Evolutionary conservation across 2,113 vertebrate species (phyloP).

Genomic region (Cettia cetti): DNA sequence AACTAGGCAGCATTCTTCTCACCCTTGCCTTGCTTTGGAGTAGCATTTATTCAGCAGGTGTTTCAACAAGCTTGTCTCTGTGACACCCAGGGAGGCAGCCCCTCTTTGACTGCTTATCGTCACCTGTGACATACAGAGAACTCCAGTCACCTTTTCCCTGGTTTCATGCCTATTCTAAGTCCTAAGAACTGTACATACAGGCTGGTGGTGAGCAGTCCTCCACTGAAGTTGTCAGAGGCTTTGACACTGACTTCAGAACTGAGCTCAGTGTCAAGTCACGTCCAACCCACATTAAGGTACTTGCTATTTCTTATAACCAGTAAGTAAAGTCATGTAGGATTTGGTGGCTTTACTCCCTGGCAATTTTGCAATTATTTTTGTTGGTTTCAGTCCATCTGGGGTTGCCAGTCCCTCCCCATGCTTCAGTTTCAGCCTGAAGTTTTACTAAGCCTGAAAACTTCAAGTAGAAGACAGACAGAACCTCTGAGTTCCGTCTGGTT

Average conservation of each 20-base stretch:
- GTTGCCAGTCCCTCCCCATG: not conserved
- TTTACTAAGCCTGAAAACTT: not conserved
- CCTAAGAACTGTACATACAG: fast-evolving
- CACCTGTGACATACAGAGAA: not conserved
- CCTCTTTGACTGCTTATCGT: not conserved
- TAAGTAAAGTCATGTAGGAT: not conserved
- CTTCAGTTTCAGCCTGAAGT: not conserved
- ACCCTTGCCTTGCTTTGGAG: not conserved
- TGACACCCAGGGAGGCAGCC: not conserved
- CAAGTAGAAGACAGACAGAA: not conserved
- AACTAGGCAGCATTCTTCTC: not conserved
- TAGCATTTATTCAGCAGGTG: not conserved
- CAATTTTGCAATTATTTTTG: not conserved
- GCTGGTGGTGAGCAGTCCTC: not conserved
- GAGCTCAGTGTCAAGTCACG: not conserved
- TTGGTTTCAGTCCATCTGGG: not conserved
- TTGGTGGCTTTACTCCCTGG: not conserved
- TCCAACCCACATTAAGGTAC: not conserved
- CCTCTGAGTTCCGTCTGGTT: not conserved
- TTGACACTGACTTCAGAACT: not conserved
- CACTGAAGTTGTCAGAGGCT: not conserved
- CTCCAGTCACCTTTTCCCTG: not conserved
- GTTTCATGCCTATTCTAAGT: not conserved
- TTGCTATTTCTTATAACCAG: not conserved
- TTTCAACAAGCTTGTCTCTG: not conserved